Base-by-base conservation (phyloP, 2,797 vertebrate species). In the Etheostoma nigrum region DNA sequence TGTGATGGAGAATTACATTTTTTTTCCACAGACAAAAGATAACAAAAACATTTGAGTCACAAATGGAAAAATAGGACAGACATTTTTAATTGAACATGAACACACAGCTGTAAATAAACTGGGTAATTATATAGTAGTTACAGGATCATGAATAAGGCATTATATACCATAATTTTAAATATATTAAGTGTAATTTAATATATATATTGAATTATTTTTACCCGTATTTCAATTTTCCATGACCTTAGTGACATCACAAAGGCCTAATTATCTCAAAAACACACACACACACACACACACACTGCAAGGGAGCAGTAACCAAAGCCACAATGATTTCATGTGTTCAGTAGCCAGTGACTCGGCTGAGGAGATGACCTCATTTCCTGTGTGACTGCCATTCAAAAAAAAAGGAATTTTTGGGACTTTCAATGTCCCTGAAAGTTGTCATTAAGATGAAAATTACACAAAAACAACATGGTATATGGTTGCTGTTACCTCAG, bases 361-460 rank as follows among this genome's bases (percentile, higher is more conserved):
- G 48, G 58, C 63, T 79, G 67, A 76, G 70, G 70, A 74, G 89
- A 72, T 90, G 82, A 91, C 77, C 80, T 88, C 74, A 90, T 91
- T 90, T 93, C 89, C 88, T 88, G 64, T 74, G 81, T 68, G 63
- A 67, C 60, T 66, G 27, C n/a, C 30, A 42, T 57, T 19, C 5
- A 33, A 44, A 55, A 27, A 55, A 27, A 27, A 59, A 25, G 4
- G 68, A 61, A 15, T 76, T 84, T 79, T 65, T 6, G 80, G 82
- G 72, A 75, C 55, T 86, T 89, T 88, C 44, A 78, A 12, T 45
- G 9, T 58, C 10, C 19, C 57, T 55, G 6, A 27, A 40, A 47
- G 25, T 67, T n/a, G 3, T 67, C 49, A n/a, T 67, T 21, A 11
- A 65, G 49, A 67, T 48, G 12, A 4, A 19, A 48, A 52, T 58